A percentile compares a stretch with the other conserved stretches of the same genome.
Evolutionary conservation across 2,113 vertebrate genomes (phyloP).

Genomic region (Oxygymnocypris stewartii): DNA sequence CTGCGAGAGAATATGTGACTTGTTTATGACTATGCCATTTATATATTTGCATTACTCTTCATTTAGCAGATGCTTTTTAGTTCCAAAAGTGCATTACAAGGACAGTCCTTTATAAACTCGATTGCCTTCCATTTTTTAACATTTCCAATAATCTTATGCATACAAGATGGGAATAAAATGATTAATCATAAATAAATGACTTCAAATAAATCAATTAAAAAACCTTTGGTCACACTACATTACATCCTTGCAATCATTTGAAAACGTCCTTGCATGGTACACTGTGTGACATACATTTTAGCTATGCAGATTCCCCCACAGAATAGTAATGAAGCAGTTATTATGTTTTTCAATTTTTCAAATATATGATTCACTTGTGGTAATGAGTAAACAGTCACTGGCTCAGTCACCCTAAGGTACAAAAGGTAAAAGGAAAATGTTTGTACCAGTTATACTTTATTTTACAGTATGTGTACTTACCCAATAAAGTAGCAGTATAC

Average conservation of each 20-base stretch:
- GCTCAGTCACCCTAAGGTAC: too few species aligned
- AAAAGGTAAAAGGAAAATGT: too few species aligned
- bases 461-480: too few species aligned
- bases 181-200: neutral
- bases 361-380: neutral
- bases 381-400: neutral
- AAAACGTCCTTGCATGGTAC: neutral
- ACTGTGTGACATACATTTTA: neutral
- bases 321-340: neutral
- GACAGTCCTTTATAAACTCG: neutral
- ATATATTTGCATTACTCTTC: neutral
- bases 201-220: neutral
- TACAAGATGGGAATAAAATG: neutral
- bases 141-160: neutral
- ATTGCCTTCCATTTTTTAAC: neutral
- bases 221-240: neutral
- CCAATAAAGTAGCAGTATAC: too few species aligned
- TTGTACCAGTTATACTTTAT: too few species aligned
- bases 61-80: neutral
- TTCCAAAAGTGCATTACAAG: neutral
- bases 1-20: neutral
- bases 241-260: neutral
- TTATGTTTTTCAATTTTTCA: neutral
- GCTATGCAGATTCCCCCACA: neutral
- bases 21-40: neutral